phyloP scores from a whole-genome alignment of 2,888 invertebrate species.

The Megalurothrips usitatus region DNA sequence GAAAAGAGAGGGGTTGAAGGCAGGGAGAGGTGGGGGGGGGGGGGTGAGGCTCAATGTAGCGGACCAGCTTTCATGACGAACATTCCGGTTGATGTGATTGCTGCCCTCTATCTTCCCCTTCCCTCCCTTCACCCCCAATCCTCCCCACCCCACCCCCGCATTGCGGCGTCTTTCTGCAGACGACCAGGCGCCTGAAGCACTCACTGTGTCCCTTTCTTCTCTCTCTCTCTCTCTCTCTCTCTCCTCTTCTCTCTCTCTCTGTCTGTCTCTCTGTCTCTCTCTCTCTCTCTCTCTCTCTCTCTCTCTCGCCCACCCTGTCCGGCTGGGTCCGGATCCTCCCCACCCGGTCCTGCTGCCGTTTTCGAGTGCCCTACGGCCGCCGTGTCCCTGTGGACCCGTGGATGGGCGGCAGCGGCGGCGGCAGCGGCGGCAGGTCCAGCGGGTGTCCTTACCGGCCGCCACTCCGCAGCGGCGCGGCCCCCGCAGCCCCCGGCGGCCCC shows the following conservation, averaged over 20 bases:
- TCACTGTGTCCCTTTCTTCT: conserved; percentile 33
- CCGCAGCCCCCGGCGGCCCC: too few relatives aligned
- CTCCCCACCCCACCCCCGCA: not conserved
- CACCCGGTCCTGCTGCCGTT: too few relatives aligned
- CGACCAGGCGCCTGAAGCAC: not conserved
- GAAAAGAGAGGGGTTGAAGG: too few relatives aligned
- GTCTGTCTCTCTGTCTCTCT: not conserved
- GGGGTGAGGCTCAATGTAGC: not conserved
- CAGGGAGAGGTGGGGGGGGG: too few relatives aligned
- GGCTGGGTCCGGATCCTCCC: too few relatives aligned
- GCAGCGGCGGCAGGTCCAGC: too few relatives aligned
- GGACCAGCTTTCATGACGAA: conserved; percentile 3
- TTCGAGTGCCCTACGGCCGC: too few relatives aligned
- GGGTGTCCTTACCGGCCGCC: too few relatives aligned
- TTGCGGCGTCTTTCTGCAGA: conserved; percentile 5
- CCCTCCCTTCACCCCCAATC: not conserved
- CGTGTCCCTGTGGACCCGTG: too few relatives aligned
- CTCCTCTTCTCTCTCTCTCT: not conserved
- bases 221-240: conserved; percentile 24
- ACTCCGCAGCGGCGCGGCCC: too few relatives aligned
- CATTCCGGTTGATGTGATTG: conserved; percentile 6
- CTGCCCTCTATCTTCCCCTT: not conserved
- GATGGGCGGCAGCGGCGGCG: too few relatives aligned
- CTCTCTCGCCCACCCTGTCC: not conserved
- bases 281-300: conserved; percentile 28